Conservation (phyloP, 2,888 invertebrate genomes). For the Liopterus haemorrhoidalis region DNA sequence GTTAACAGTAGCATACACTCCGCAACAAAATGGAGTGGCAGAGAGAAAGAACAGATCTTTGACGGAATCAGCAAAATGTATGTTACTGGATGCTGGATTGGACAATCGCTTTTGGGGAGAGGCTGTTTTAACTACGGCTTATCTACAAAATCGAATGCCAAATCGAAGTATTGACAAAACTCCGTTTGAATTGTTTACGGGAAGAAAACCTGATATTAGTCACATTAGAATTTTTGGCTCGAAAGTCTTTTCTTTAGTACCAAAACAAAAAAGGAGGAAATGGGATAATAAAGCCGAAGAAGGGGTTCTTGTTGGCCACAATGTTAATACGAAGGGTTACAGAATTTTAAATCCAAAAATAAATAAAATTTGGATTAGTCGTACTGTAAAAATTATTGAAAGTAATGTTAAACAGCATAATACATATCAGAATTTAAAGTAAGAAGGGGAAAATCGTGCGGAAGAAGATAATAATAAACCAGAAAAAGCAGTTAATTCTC, state of each 20-base stretch:
- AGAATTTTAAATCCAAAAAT: slow-evolving; percentile 11
- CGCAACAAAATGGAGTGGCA: slow-evolving; percentile 7
- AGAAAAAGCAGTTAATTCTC: too few species aligned
- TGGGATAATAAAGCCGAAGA: slow-evolving; percentile 35
- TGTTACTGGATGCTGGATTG: slow-evolving; percentile 32
- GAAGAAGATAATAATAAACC: neutral
- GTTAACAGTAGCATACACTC: slow-evolving; percentile 3
- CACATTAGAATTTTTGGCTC: slow-evolving; percentile 9
- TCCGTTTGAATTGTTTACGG: slow-evolving; percentile 36
- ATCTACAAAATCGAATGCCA: slow-evolving; percentile 8
- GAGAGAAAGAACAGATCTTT: slow-evolving; percentile 3
- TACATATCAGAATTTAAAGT: neutral
- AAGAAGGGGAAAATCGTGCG: neutral
- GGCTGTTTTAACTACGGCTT: slow-evolving; percentile 24
- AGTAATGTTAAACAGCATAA: neutral
- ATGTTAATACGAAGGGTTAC: too few species aligned
- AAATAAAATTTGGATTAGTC: slow-evolving; percentile 3
- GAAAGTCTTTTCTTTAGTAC: slow-evolving; percentile 9
- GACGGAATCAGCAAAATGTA: slow-evolving; percentile 15
- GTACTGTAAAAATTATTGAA: slow-evolving; percentile 9
- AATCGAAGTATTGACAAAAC: slow-evolving; percentile 25
- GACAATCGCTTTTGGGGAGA: slow-evolving; percentile 33
- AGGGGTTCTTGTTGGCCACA: too few species aligned
- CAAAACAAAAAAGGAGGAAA: slow-evolving; percentile 24
- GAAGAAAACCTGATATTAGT: slow-evolving; percentile 3